Percentiles rank a stretch among this genome's conserved stretches.
These are phyloP conservation scores for Mesaphorura yosii DNA, from an alignment of 1,140 invertebrate species.

Conservation along the genomic window DNA sequence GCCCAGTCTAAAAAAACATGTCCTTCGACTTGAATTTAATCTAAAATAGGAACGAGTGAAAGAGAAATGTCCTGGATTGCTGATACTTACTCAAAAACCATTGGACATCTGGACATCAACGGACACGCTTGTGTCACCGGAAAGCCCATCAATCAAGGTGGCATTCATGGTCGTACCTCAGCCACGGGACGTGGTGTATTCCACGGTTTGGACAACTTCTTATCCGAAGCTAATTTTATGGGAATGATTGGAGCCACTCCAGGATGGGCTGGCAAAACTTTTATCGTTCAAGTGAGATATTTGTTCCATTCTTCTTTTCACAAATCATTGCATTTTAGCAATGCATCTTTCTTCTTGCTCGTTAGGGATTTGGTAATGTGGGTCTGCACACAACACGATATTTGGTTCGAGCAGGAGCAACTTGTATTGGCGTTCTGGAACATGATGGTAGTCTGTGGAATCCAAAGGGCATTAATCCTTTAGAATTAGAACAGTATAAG, in stretches of 20 bases:
- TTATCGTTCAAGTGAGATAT: conserved; percentile 70
- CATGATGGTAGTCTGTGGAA: conserved; percentile 86
- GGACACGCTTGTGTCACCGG: conserved; percentile 96
- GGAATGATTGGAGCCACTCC: conserved; percentile 86
- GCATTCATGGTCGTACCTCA: conserved; percentile 92
- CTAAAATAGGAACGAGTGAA: conserved; percentile 78
- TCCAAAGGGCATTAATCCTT: conserved; percentile 88
- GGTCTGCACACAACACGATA: conserved; percentile 94
- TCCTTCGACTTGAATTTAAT: too few species aligned
- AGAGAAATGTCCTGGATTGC: conserved; percentile 99
- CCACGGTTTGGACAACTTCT: conserved; percentile 95
- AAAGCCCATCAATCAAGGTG: conserved; percentile 68
- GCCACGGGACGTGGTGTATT: conserved; percentile 96
- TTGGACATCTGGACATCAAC: conserved; percentile 89
- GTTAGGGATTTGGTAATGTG: conserved; percentile 94
- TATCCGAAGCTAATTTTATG: conserved; percentile 94
- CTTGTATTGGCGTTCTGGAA: conserved; percentile 88
- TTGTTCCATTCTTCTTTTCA: neutral
- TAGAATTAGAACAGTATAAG: conserved; percentile 75
- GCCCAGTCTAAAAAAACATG: too few species aligned
- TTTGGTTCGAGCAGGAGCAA: conserved; percentile 83
- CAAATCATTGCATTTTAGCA: neutral
- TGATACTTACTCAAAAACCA: conserved; percentile 95
- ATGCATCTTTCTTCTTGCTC: conserved; percentile 15
- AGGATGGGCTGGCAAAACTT: conserved; percentile 92